phyloP scores from a whole-genome alignment of 1,140 invertebrate genomes.

The Lepidurus couesii region DNA sequence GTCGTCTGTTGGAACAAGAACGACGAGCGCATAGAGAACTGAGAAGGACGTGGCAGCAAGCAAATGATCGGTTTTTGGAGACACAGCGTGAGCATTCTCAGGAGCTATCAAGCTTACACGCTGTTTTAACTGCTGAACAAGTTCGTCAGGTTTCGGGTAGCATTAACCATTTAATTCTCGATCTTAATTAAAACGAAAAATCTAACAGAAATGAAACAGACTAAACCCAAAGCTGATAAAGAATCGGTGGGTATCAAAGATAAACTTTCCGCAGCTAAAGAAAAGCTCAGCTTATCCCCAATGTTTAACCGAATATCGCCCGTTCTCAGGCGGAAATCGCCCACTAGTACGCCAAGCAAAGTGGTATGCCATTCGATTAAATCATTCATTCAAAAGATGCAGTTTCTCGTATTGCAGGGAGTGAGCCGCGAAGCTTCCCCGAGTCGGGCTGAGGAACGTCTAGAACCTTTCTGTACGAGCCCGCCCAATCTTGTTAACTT shows the following conservation, averaged over 20 bases:
- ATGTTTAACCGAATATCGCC: constrained; percentile 28
- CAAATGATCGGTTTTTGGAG: constrained; percentile 52
- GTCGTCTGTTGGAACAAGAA: constrained; percentile 47
- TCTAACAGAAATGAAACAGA: not conserved
- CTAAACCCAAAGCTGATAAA: not conserved
- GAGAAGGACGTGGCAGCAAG: constrained; percentile 52
- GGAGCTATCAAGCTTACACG: constrained; percentile 38
- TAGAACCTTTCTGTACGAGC: not conserved
- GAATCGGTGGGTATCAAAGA: not conserved
- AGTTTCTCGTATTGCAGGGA: not conserved
- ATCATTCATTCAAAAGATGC: not conserved
- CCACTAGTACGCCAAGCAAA: constrained; percentile 10
- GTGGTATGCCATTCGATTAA: not conserved
- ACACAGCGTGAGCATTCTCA: constrained; percentile 50
- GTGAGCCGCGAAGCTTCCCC: not conserved
- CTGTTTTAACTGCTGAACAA: not conserved
- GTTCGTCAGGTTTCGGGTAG: not conserved
- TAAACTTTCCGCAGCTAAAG: constrained; percentile 10
- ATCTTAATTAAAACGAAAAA: not conserved
- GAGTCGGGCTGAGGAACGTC: not conserved
- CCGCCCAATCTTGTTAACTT: not conserved
- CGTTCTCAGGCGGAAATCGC: constrained; percentile 25
- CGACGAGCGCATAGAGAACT: constrained; percentile 47
- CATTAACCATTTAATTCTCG: not conserved
- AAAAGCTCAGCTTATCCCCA: constrained; percentile 16